A percentile compares a stretch with the other conserved stretches of the same genome.
Evolutionary conservation across 2,888 invertebrate species (phyloP).

Genomic region (Molorchus minor): DNA sequence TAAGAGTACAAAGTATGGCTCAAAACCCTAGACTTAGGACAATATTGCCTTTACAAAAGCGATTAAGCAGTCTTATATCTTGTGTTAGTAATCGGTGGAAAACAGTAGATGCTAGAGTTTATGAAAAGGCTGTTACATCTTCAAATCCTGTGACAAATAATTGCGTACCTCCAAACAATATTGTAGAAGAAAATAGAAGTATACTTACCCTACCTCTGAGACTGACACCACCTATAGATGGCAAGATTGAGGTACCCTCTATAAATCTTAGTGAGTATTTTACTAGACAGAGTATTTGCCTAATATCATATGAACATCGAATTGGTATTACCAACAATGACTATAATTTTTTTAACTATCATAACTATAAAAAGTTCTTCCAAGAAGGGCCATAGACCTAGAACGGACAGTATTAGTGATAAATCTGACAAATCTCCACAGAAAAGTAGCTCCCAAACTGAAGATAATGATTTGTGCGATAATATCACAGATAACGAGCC

Average conservation of each 20-base stretch:
- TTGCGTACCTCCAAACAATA: conserved; percentile 46
- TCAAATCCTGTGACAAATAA: conserved; percentile 45
- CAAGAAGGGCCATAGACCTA: conserved; percentile 34
- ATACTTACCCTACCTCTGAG: conserved; percentile 49
- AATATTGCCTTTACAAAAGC: conserved; percentile 77
- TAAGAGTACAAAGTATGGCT: conserved; percentile 83
- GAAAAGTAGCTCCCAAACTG: conserved; percentile 26
- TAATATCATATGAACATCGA: conserved; percentile 79
- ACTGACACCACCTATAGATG: conserved; percentile 68
- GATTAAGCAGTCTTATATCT: conserved; percentile 74
- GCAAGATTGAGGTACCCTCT: conserved; percentile 75
- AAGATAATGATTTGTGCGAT: conserved; percentile 36
- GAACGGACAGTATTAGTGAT: conserved; percentile 42
- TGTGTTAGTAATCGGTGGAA: conserved; percentile 84
- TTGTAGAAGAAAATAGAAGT: conserved; percentile 45
- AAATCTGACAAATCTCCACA: conserved; percentile 40
- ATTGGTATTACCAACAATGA: conserved; percentile 66
- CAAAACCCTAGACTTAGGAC: conserved; percentile 89
- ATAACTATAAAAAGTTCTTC: conserved; percentile 27
- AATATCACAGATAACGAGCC: conserved; percentile 34
- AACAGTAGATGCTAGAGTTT: conserved; percentile 57
- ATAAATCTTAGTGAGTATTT: conserved; percentile 80
- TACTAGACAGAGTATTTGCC: conserved; percentile 80
- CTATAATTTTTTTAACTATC: conserved; percentile 27
- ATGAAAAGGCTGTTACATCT: conserved; percentile 53